Base-by-base conservation (phyloP, 2,888 invertebrate species). In the Horisme vitalbata region DNA sequence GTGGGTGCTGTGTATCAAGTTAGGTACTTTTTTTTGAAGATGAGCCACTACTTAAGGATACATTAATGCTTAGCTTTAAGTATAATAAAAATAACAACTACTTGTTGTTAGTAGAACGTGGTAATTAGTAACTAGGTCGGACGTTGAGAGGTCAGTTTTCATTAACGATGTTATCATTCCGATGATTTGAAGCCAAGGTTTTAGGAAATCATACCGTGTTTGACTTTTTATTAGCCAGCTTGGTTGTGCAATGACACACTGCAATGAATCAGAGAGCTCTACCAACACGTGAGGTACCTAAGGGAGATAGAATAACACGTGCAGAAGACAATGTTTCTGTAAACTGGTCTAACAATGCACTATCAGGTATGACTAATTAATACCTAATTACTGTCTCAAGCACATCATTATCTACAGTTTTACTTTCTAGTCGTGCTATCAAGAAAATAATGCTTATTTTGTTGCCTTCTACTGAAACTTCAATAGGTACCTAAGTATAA, bases 71-170 rank as follows among this genome's bases (percentile, higher is more conserved):
- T 47, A 21, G 44, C 48, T 51, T 32, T 31, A 45, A 33, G 38
- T 14, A 32, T 43, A 41, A 41, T 55, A 48, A 54, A 56, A 56
- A n/a, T n/a, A 59, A 54, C 24, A 43, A 23, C 41, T 47, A 45
- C 41, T 52, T 46, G 45, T 57, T 52, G 52, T 61, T 62, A 49
- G 47, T 59, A 63, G 61, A 63, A 61, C 59, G 61, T 64, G 57
- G 62, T 66, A 69, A 75, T 76, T 69, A 70, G 62, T 67, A 83
- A 74, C 70, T 82, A 61, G 77, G 78, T 79, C 84, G 84, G 86
- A 83, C 76, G 80, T 75, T 70, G 75, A 75, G 75, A 85, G 86
- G 87, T 79, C 84, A 79, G 66, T 77, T 75, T 75, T 78, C 79
- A 84, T 83, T 80, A 79, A 77, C 78, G 68, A 65, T 71, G 73